Evolutionary conservation across 2,113 vertebrate genomes (phyloP), one percentile per base, ranked within the genome.

Genomic region (Scomber colias): DNA sequence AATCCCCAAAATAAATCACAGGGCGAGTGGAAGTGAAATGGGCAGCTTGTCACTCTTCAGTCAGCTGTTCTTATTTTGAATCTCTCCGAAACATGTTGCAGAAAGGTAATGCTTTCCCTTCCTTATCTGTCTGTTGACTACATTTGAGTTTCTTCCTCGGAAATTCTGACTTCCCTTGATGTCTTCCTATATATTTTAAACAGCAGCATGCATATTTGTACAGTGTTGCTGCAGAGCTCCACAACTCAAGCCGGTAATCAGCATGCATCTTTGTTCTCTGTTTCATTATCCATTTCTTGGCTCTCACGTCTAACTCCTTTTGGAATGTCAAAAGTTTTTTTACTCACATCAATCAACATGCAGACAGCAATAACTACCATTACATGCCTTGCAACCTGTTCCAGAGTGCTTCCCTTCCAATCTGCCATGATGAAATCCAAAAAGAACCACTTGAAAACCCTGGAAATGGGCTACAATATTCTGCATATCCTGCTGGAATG

Each of bases 391-490:
- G 76, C 71, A 87, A 89, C 68, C 59, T 76, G 80, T 86, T 87
- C 79, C 71, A 82, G 72, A 81, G 77, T 56, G 75, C 82, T 84
- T 90, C 63, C 82, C 67, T 83, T 84, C 40, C 73, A 76, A 81
- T 86, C 56, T n/a, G 62, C 87, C 79, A 83, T 62, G 71, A 87
- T 87, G 64, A 82, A 84, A 88, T 88, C 59, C 75, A 68, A 72
- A 73, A 79, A 64, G 71, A 84, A 61, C 70, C 59, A 86, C 79
- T 85, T 90, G 63, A 86, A 92, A 90, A 82, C 71, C 79, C 73
- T 63, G 63, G 59, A 85, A 84, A 89, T 72, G 48, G 72, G 75
- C 40, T 73, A 70, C 69, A 87, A 77, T 72, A 68, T 50, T 65
- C 77, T 35, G 21, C 50, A 69, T 68, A 83, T 87, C 85, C 82